phyloP scores from a whole-genome alignment of 2,797 vertebrate species.

The Onychomys arenicola region DNA sequence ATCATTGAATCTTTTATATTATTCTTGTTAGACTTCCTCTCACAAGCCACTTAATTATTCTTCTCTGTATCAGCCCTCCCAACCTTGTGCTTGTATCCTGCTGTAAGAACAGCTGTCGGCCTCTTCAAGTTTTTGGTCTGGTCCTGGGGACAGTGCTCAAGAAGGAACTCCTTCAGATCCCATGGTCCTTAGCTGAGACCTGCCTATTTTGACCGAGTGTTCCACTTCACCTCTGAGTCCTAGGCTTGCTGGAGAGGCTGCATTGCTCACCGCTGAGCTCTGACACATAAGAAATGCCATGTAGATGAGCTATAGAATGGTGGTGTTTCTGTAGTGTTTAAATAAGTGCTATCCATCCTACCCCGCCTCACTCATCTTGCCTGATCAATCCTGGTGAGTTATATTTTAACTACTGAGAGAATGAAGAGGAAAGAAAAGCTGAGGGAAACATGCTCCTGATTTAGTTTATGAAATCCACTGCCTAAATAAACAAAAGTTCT shows the following conservation, averaged over 20 bases:
- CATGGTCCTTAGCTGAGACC: not conserved
- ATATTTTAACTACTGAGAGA: constrained; percentile 64
- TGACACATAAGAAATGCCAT: not conserved
- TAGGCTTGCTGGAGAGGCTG: not conserved
- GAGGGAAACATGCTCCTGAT: constrained; percentile 48
- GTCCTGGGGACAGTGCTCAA: not conserved
- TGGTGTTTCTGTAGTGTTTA: not conserved
- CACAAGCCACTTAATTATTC: not conserved
- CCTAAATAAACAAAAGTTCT: constrained; percentile 39
- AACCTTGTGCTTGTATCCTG: not conserved
- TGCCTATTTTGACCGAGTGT: not conserved
- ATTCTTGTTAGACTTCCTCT: not conserved
- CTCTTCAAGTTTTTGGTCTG: not conserved
- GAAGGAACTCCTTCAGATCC: not conserved
- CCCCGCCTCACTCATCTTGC: constrained; percentile 8
- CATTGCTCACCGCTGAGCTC: not conserved
- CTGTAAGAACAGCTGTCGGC: not conserved
- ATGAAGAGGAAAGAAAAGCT: constrained; percentile 46
- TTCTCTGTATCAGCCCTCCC: not conserved
- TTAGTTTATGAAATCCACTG: constrained; percentile 59
- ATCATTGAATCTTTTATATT: not conserved
- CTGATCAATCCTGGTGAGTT: constrained; percentile 64
- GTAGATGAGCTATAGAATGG: not conserved
- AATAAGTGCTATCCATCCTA: not conserved
- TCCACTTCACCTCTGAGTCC: not conserved